Conservation (phyloP, 2,113 vertebrate species). For the Pachycephala philippinensis region DNA sequence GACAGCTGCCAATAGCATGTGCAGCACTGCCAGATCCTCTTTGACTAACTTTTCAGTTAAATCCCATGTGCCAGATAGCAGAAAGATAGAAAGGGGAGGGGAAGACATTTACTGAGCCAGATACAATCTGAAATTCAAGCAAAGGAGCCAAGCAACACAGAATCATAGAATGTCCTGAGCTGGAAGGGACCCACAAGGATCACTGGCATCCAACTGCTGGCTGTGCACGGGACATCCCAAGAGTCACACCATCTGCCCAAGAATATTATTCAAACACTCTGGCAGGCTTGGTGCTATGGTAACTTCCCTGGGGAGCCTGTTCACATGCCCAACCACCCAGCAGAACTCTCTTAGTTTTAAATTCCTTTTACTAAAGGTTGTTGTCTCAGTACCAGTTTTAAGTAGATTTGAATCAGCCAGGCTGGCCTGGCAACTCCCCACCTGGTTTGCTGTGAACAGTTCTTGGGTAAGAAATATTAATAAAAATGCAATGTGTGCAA, state of each 20-base stretch:
- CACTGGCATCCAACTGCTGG: neutral
- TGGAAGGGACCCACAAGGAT: neutral
- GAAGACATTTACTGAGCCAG: neutral
- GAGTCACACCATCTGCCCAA: neutral
- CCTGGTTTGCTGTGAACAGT: neutral
- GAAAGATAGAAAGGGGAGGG: neutral
- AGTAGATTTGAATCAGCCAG: neutral
- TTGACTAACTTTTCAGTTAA: neutral
- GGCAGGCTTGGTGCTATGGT: neutral
- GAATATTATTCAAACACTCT: neutral
- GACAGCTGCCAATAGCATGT: neutral
- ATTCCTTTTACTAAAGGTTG: neutral
- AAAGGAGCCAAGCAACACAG: neutral
- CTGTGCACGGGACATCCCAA: neutral
- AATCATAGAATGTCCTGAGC: neutral
- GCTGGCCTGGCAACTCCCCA: neutral
- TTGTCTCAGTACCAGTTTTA: neutral
- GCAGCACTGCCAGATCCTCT: neutral
- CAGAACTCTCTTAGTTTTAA: neutral
- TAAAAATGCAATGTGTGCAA: neutral
- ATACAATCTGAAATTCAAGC: neutral
- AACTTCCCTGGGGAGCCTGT: neutral
- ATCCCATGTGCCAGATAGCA: neutral
- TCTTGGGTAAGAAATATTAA: neutral
- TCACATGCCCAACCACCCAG: neutral